A percentile compares a stretch with the other conserved stretches of the same genome.
Evolutionary conservation across 2,113 vertebrate species (phyloP).

Genomic region (Ictidomys tridecemlineatus): DNA sequence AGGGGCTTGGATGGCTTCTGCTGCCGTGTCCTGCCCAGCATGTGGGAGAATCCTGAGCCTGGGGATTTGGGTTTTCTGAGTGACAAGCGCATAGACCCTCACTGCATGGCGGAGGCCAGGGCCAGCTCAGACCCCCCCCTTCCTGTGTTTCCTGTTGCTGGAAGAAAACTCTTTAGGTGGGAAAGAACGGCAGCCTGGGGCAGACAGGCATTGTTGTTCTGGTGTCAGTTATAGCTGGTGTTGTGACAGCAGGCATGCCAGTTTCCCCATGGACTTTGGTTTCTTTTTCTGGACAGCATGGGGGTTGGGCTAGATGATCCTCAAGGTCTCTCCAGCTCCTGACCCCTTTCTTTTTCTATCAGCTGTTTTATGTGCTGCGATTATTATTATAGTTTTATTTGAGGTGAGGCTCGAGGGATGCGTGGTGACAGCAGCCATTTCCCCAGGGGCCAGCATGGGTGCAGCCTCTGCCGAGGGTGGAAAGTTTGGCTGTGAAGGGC

Average conservation of each 20-base stretch:
- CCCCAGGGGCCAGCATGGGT: not conserved
- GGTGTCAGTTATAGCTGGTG: not conserved
- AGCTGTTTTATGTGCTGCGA: not conserved
- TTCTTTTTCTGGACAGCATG: not conserved
- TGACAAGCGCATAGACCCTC: not conserved
- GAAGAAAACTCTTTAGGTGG: not conserved
- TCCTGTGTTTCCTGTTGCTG: not conserved
- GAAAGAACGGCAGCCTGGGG: rapidly evolving
- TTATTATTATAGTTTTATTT: not conserved
- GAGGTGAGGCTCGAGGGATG: rapidly evolving
- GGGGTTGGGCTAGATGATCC: not conserved
- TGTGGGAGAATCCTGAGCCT: rapidly evolving
- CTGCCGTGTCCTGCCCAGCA: rapidly evolving
- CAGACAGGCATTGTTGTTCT: rapidly evolving
- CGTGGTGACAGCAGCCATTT: rapidly evolving
- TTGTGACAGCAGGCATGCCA: not conserved
- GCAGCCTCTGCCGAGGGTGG: not conserved
- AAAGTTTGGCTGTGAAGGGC: not conserved
- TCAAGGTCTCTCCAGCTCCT: not conserved
- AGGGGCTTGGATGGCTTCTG: not conserved
- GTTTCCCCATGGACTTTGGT: not conserved
- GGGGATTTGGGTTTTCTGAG: not conserved
- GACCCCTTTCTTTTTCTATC: not conserved
- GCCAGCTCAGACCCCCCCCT: rapidly evolving
- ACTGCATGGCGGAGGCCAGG: not conserved